Evolutionary conservation across 1,140 invertebrate species (phyloP), one percentile per base, ranked within the genome.

Genomic region (Rhyzopertha dominica): DNA sequence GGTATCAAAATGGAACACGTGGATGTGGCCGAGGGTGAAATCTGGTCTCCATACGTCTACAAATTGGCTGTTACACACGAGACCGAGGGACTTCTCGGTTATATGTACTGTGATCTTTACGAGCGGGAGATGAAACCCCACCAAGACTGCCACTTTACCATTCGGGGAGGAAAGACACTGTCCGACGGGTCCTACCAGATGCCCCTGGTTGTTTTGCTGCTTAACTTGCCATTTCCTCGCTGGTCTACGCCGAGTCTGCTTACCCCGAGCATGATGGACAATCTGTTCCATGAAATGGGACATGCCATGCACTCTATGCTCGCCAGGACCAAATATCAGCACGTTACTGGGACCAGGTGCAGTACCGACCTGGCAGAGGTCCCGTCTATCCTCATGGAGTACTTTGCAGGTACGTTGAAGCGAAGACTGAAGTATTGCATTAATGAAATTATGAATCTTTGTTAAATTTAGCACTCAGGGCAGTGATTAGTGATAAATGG

Each of bases 251-350:
- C 92, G 2, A 84, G 87, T 22, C 70, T 97, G 24, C 72, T 99
- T 14, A 82, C 79, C 23, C 86, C 89, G 1, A 76, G 80, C 10
- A 83, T 87, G 47, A 83, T 98, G 8, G 95, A 99, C 66, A 98
- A 98, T 73, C 71, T 99, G 19, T 99, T 99, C 70, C 97, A 99
- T 65, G 96, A 99, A 76, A 90, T 98, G 85, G 96, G 96, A 0
- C 97, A 99, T 74, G 97, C 96, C 4, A 85, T 99, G 76, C 97
- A 99, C 70, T 98, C 95, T 4, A 98, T 99, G 93, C 67, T 99
- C 37, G 96, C 87, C 5, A 77, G 91, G 52, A 96, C 95, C 0
- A 77, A 81, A 43, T 95, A 97, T 73, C 96, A 99, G 70, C 95
- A 99, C 71, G 90, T 98, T 12, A 92, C 93, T 17, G 95, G 95